Evolutionary conservation across 2,888 invertebrate species (phyloP), one percentile per base, ranked within the genome.

Genomic region (Orchesellides sinensis): DNA sequence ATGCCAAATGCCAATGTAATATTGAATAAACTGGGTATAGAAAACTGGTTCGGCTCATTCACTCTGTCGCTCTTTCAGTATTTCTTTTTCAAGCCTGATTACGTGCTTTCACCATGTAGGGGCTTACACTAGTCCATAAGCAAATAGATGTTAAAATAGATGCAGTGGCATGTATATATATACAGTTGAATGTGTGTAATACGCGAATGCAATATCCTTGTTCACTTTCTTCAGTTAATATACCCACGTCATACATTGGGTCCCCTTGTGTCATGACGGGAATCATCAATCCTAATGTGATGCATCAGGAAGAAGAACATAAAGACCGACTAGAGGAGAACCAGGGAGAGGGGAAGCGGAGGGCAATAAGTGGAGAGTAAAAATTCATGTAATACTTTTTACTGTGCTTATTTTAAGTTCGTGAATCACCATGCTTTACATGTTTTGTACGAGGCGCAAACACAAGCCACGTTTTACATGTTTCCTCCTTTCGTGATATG

Each of bases 251-350:
- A 72, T 80, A 80, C 66, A 73, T 40, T 21, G 25, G 79, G 79
- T 72, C 73, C 72, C 68, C 74, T 74, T 81, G 66, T 73, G 81
- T 63, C 81, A 81, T 81, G 81, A 74, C 68, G 73, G 63, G 75
- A 72, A 77, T 83, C 83, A 83, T 83, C 83, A 83, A 83, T 83
- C 83, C 83, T 83, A 83, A 83, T 83, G 78, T 73, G 77, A 73
- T 83, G 83, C 73, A 83, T 73, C 77, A 78, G 56, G 66, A 77
- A 47, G 74, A 82, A 45, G 65, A 80, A 72, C 65, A 73, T 65
- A 72, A 80, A 73, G 80, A 80, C 25, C 52, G 79, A 70, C 69
- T 61, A 32, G 23, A 63, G 25, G 45, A 63, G 6, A 63, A 21
- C 19, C 35, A 21, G 40, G 59, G 29, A 59, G 45, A 61, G 25